A percentile compares a stretch with the other conserved stretches of the same genome.
These are phyloP conservation scores for Lampris megalopsis DNA, from an alignment of 2,113 vertebrate species.

Conservation along the genomic window DNA sequence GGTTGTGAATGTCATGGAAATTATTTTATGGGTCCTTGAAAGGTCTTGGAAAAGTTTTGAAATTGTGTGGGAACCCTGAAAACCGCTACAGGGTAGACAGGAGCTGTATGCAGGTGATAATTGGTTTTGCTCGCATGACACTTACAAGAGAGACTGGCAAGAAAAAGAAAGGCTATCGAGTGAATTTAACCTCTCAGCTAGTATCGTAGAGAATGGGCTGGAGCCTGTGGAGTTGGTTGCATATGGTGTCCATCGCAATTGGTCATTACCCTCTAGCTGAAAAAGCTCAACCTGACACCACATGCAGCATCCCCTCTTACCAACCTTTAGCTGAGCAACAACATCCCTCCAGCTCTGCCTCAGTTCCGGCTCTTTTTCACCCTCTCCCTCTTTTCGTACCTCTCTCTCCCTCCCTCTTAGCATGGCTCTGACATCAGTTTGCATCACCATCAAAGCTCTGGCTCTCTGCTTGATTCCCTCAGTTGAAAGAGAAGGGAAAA, in stretches of 20 bases:
- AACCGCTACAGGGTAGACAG: too few species aligned
- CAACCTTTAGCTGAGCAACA: conserved; percentile 63
- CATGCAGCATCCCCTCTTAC: conserved; percentile 43
- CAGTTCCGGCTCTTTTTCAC: not conserved
- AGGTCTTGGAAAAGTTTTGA: too few species aligned
- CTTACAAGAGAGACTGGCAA: not conserved
- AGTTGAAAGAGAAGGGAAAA: not conserved
- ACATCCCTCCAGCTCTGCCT: conserved; percentile 26
- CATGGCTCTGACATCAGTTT: conserved; percentile 19
- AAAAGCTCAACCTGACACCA: conserved; percentile 43
- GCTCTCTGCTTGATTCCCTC: conserved; percentile 7
- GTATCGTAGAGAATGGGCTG: conserved; percentile 20
- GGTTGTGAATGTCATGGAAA: too few species aligned
- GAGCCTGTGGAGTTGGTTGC: conserved; percentile 37
- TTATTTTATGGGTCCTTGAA: too few species aligned
- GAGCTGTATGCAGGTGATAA: not conserved
- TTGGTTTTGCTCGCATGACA: not conserved
- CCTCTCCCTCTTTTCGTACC: conserved; percentile 3
- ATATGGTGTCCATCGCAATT: conserved; percentile 65
- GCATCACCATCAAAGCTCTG: conserved; percentile 18
- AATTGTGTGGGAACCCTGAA: too few species aligned
- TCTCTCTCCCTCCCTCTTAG: conserved; percentile 15
- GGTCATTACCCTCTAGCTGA: conserved; percentile 47
- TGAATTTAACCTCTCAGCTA: conserved; percentile 25
- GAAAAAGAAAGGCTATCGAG: not conserved